Conservation (phyloP, 2,113 vertebrate genomes). For the Cebidichthys violaceus region DNA sequence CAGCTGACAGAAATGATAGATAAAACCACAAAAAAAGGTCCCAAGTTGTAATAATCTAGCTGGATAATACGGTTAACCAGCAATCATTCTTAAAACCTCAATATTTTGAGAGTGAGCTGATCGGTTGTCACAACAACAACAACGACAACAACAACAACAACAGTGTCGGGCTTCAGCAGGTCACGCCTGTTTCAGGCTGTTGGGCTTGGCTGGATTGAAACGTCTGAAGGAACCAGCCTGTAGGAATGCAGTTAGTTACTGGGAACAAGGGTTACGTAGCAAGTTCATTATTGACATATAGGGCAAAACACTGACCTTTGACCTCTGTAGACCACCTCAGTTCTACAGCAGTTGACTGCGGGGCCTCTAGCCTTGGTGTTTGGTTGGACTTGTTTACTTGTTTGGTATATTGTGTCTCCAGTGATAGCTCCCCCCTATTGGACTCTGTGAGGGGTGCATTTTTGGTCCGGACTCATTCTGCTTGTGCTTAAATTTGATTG, state of each 20-base stretch:
- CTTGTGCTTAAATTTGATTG: background rate
- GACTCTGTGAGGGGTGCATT: too few relatives aligned
- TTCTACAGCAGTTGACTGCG: too few relatives aligned
- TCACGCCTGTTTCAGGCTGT: slow-evolving; percentile 2
- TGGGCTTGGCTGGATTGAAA: slow-evolving; percentile 1
- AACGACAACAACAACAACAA: background rate
- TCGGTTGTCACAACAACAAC: background rate
- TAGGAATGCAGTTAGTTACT: slow-evolving; percentile 2
- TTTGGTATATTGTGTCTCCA: too few relatives aligned
- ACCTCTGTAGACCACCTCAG: too few relatives aligned
- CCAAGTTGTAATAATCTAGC: too few relatives aligned
- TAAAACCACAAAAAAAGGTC: background rate
- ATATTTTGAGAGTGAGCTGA: background rate
- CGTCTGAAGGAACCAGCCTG: background rate
- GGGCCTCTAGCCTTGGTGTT: too few relatives aligned
- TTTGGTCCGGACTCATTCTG: too few relatives aligned
- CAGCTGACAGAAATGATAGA: background rate
- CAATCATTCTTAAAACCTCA: background rate
- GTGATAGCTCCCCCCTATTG: too few relatives aligned
- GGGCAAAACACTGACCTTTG: background rate
- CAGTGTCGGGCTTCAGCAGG: background rate
- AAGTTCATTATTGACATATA: background rate
- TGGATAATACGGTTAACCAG: background rate
- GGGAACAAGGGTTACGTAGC: background rate
- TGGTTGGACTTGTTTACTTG: too few relatives aligned